Evolutionary conservation across 2,797 vertebrate species (phyloP), one percentile per base, ranked within the genome.

Genomic region (Gallinago stenura): DNA sequence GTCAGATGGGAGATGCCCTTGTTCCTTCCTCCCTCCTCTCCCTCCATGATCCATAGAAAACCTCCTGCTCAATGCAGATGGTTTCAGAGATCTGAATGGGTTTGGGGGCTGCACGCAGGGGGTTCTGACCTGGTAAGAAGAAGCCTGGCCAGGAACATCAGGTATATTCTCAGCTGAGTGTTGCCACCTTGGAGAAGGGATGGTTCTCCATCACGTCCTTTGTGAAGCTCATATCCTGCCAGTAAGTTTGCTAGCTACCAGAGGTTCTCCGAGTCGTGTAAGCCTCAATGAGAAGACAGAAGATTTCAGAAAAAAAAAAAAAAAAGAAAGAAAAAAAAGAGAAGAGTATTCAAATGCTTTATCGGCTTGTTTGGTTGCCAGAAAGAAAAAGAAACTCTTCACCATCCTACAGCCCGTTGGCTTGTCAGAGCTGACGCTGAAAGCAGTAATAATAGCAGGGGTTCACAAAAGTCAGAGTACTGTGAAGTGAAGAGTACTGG

Each of bases 111-210:
- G 28, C 1, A 20, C 1, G 3, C 7, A 7, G 57, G 20, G 14
- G 26, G 8, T 64, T 31, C 57, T 22, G 30, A 14, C 19, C 37
- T 6, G 37, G 19, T 4, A 20, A 25, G 24, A 30, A 9, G 17
- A 30, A 37, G 45, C 25, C 31, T 19, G 31, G 19, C 35, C 28
- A 10, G 39, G 46, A 21, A 9, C 22, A 15, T 25, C 35, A 37
- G 4, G 0, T 3, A 0, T 25, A 21, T 18, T 33, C 39, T 75
- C 62, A 81, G 31, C 13, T 35, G 19, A 3, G 45, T 3, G 5
- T 35, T 48, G 64, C 51, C n/a, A 4, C 26, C 46, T 54, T 18
- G 33, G 18, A 54, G 33, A 60, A 60, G 31, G 26, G 31, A 15
- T n/a, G 39, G 31, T 14, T 53, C 58, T 64, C 46, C 43, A 31